phyloP scores from a whole-genome alignment of 2,113 vertebrate genomes.

The Oncorhynchus nerka region DNA sequence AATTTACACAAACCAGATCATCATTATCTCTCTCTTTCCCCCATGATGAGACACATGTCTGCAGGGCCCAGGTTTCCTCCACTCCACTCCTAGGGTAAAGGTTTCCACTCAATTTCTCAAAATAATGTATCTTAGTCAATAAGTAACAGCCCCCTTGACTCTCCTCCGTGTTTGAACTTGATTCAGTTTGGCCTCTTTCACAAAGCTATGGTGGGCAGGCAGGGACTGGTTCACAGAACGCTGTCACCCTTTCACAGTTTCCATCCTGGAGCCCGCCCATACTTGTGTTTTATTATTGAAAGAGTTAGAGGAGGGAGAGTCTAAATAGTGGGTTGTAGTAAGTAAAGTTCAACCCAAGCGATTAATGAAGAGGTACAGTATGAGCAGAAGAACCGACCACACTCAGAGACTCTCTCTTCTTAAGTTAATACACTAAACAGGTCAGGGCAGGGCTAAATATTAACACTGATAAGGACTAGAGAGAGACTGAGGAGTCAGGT shows the following conservation, averaged over 20 bases:
- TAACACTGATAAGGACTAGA: no score
- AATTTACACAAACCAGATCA: constrained; percentile 54
- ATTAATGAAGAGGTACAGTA: no score
- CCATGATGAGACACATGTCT: not conserved
- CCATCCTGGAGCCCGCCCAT: constrained; percentile 42
- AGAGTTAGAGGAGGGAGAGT: not conserved
- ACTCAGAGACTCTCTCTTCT: no score
- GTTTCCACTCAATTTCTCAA: not conserved
- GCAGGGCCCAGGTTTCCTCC: constrained; percentile 11
- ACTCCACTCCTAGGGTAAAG: not conserved
- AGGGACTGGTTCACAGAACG: constrained; percentile 62
- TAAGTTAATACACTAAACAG: no score
- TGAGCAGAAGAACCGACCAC: no score
- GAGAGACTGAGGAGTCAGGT: not conserved
- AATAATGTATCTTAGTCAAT: constrained; percentile 23
- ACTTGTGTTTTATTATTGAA: constrained; percentile 45
- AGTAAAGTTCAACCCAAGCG: no score
- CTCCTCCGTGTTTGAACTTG: constrained; percentile 59
- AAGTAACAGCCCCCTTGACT: constrained; percentile 31
- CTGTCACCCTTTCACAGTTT: constrained; percentile 55
- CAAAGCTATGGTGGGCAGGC: constrained; percentile 60
- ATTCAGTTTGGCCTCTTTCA: constrained; percentile 40
- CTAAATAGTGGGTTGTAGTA: no score
- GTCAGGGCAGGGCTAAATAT: no score
- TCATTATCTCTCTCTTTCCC: constrained; percentile 33